A percentile compares a stretch with the other conserved stretches of the same genome.
Conservation (phyloP, 2,888 invertebrate species). For the Diaperis boleti region DNA sequence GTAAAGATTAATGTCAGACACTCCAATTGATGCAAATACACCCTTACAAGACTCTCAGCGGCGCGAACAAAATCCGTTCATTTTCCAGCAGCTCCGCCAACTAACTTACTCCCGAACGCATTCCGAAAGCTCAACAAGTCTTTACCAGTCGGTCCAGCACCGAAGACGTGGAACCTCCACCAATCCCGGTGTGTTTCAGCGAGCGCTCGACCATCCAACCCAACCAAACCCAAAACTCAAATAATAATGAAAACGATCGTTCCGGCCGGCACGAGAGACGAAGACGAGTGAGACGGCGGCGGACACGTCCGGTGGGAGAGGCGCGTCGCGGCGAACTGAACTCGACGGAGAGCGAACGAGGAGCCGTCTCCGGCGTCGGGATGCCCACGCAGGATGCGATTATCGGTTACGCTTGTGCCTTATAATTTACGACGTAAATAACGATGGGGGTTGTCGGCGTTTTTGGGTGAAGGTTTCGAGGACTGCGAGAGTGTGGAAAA, state of each 20-base stretch:
- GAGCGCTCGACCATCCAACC: slow-evolving; percentile 1
- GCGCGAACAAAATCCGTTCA: too few relatives aligned
- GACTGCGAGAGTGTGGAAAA: not conserved
- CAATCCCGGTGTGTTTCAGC: slow-evolving; percentile 1
- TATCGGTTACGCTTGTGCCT: slow-evolving; percentile 16
- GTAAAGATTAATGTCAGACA: too few relatives aligned
- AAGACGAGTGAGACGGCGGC: not conserved
- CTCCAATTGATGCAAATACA: too few relatives aligned
- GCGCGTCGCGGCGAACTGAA: slow-evolving; percentile 45
- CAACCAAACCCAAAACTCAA: slow-evolving; percentile 1
- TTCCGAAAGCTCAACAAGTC: too few relatives aligned
- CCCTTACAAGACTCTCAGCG: too few relatives aligned
- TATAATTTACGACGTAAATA: slow-evolving; percentile 10
- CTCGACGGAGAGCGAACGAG: slow-evolving; percentile 31
- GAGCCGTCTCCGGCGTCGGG: slow-evolving; percentile 44
- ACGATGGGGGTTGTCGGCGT: too few relatives aligned
- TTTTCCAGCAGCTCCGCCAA: too few relatives aligned
- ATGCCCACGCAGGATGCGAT: slow-evolving; percentile 40
- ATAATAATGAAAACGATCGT: not conserved
- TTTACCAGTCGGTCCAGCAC: too few relatives aligned
- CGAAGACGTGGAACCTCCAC: not conserved
- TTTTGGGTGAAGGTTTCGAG: not conserved
- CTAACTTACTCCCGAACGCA: too few relatives aligned
- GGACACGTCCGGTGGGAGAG: slow-evolving; percentile 22
- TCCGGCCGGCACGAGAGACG: too few relatives aligned